Evolutionary conservation across 2,113 vertebrate genomes (phyloP).

Genomic region (Sapajus apella): DNA sequence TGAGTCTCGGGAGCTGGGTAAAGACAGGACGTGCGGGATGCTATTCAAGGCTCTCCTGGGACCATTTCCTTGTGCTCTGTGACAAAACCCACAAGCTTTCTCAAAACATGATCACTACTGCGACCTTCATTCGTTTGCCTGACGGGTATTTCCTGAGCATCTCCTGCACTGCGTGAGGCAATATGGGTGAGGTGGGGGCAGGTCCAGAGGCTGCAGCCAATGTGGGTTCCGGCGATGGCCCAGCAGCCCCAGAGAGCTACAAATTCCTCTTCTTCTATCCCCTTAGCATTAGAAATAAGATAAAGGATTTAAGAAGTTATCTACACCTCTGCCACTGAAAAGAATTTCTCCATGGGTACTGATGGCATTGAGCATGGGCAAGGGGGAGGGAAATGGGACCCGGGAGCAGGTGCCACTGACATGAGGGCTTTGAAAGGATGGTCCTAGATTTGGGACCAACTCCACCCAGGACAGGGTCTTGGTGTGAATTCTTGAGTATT

Average conservation of each 20-base stretch:
- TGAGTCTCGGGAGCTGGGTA: accelerated
- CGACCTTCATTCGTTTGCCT: accelerated
- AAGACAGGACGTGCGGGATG: accelerated
- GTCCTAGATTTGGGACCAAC: not conserved
- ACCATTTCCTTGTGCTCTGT: accelerated
- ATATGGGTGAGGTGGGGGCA: not conserved
- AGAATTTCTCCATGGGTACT: accelerated
- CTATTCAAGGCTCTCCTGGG: accelerated
- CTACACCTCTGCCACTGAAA: not conserved
- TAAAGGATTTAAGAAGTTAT: not conserved
- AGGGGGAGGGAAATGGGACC: accelerated
- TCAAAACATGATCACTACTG: accelerated
- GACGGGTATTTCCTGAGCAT: accelerated
- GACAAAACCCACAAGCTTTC: accelerated
- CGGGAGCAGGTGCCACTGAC: not conserved
- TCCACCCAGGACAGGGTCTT: not conserved
- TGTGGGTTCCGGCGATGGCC: accelerated
- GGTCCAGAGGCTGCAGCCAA: not conserved
- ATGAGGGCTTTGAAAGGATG: accelerated
- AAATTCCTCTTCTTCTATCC: accelerated
- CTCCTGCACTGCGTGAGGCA: accelerated
- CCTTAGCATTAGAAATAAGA: not conserved
- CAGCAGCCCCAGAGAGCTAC: accelerated
- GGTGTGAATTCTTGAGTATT: accelerated
- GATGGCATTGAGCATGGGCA: accelerated